phyloP scores from a whole-genome alignment of 2,797 vertebrate genomes.

The Sebastes ruberrimus region DNA sequence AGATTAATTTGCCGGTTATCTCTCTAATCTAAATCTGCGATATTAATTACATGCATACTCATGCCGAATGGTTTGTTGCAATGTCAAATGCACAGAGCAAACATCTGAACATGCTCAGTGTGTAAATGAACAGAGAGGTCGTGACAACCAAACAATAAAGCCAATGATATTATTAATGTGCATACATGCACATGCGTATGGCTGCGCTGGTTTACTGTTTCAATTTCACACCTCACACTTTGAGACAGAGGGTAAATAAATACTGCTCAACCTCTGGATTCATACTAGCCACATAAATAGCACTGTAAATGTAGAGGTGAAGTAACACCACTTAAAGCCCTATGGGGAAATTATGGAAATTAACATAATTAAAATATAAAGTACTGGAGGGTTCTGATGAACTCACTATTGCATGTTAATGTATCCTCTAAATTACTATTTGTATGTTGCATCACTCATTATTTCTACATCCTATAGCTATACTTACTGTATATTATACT shows the following conservation, averaged over 20 bases:
- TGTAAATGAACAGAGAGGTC: constrained; percentile 37
- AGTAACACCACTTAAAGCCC: neutral
- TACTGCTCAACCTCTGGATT: neutral
- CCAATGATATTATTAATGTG: neutral
- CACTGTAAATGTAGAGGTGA: neutral
- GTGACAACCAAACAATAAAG: constrained; percentile 23
- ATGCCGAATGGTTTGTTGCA: constrained; percentile 26
- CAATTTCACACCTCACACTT: neutral
- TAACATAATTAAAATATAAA: neutral
- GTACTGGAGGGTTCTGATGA: neutral
- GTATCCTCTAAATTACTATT: neutral
- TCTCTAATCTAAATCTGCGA: constrained; percentile 31
- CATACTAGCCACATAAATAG: neutral
- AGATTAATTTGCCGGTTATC: constrained; percentile 73
- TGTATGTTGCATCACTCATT: neutral
- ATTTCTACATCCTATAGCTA: neutral
- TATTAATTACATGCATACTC: constrained; percentile 60
- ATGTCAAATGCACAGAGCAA: constrained; percentile 41
- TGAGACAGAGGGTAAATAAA: neutral
- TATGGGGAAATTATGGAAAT: neutral
- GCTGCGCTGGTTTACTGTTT: neutral
- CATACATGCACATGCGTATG: neutral
- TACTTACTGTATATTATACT: neutral
- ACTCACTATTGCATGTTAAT: neutral
- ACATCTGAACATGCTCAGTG: constrained; percentile 36